These are phyloP conservation scores for Conistra vaccinii DNA, from an alignment of 2,888 invertebrate genomes.

Conservation along the genomic window DNA sequence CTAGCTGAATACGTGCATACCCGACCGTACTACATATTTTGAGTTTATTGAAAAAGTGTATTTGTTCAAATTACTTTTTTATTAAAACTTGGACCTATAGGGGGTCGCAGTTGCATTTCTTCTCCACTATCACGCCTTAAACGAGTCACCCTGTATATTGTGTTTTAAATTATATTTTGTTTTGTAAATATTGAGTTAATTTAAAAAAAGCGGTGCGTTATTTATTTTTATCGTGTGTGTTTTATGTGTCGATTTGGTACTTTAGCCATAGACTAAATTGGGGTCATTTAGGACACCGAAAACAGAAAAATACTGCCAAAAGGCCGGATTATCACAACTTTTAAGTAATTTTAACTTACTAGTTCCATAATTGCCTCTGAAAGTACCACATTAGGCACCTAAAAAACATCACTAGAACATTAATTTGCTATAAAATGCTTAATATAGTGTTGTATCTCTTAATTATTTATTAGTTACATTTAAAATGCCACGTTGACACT, in stretches of 20 bases:
- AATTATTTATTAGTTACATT: conserved; percentile 50
- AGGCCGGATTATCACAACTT: not conserved
- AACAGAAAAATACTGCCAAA: not conserved
- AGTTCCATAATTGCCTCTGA: not conserved
- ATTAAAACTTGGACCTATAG: not conserved
- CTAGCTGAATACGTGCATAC: not conserved
- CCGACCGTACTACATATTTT: not conserved
- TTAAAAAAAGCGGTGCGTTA: conserved; percentile 56
- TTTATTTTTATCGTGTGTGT: conserved; percentile 48
- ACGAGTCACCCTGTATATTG: conserved; percentile 44
- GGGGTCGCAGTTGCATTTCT: conserved; percentile 36
- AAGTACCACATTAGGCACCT: conserved; percentile 14
- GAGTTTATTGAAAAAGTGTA: conserved; percentile 5
- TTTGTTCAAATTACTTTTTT: conserved; percentile 8
- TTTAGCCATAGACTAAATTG: not conserved
- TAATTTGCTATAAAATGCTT: conserved; percentile 51
- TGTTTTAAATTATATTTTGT: conserved; percentile 47
- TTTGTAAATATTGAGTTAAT: conserved; percentile 63
- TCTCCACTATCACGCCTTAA: conserved; percentile 44
- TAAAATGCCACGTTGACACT: conserved; percentile 44
- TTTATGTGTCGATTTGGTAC: conserved; percentile 26
- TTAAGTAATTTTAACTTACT: not conserved
- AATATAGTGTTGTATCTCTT: conserved; percentile 41
- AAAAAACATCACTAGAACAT: conserved; percentile 19
- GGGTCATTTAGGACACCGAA: not conserved